Base-by-base conservation (phyloP, 2,888 invertebrate species). In the Aethes cnicana region DNA sequence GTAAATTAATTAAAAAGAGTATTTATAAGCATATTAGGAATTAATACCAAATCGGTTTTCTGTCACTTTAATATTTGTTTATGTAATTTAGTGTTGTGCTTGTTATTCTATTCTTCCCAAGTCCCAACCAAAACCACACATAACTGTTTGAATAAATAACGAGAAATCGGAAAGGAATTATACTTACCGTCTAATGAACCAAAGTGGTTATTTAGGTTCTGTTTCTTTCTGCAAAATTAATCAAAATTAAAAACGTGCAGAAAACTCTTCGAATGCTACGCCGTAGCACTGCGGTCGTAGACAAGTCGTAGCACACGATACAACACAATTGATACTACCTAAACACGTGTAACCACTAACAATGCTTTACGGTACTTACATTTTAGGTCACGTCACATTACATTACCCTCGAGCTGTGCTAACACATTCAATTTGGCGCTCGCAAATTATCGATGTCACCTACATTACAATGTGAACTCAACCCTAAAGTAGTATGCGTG, bases 401-500 rank as follows among this genome's bases (percentile, higher is more conserved):
- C 66, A 69, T 74, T 66, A 64, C 69, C 64, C 68, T 68, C 63
- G 65, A 71, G 66, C 72, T 59, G 62, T 62, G 56, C 63, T 68
- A 70, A 68, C 68, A 72, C 77, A 82, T 84, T 85, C 75, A 82
- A 84, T 86, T 81, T 74, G 69, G 66, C 75, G 74, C 79, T 85
- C 80, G 74, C 76, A 82, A 86, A 87, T 88, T 86, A 86, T 86
- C 78, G 76, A 77, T 77, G 85, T 86, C 85, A 85, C 84, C 78
- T 82, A 81, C 83, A 81, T 84, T 78, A 83, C 69, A 75, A 69
- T 75, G 74, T 74, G 76, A 74, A 77, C 69, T 72, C 81, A 74
- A 73, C 81, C 81, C 77, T 72, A 71, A 58, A 64, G 66, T 25
- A 21, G 26, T 42, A 30, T 48, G 47, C 61, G 54, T 55, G 69